Base-by-base conservation (phyloP, 2,888 invertebrate species). In the Adelognathus sp. region DNA sequence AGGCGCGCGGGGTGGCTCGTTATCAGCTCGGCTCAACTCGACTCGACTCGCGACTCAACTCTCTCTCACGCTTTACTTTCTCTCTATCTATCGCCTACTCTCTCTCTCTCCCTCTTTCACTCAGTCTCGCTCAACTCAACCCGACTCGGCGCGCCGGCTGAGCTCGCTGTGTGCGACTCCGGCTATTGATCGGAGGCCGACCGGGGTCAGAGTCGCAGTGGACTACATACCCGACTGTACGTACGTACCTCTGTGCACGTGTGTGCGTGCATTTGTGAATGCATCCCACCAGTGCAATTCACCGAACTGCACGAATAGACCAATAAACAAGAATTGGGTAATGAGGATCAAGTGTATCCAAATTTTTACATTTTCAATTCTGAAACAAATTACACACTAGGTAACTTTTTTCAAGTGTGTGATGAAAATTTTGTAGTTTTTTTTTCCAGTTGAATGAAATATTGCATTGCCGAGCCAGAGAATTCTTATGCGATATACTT, bases 151-250 rank as follows among this genome's bases (percentile, higher is more conserved):
- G 77, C 82, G 76, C 79, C 66, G 77, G 85, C 83, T 86, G 86
- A 87, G 88, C 88, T 87, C 86, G 86, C 86, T 54, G 58, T 70
- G 79, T 75, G 74, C 81, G 81, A 87, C 90, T 89, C 89, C 87
- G 86, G 90, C 88, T 90, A 90, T 90, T 90, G 90, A 90, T 90
- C 90, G 90, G 88, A 87, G 88, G 88, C 89, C 89, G 89, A 90
- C 88, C 90, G 90, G 90, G 90, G 90, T 90, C 90, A 90, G 88
- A 88, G 87, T 87, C 87, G 87, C 88, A 87, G 89, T 88, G 89
- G 89, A 88, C 89, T 90, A 89, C 89, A 88, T 87, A 71, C 69
- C 71, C 61, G 72, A 52, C 83, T 85, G 85, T 84, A 82, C 84
- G 77, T 67, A 70, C 75, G 41, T 61, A 63, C 11, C 71, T 16